Evolutionary conservation across 2,888 invertebrate genomes (phyloP).

Genomic region (Nebria salina): DNA sequence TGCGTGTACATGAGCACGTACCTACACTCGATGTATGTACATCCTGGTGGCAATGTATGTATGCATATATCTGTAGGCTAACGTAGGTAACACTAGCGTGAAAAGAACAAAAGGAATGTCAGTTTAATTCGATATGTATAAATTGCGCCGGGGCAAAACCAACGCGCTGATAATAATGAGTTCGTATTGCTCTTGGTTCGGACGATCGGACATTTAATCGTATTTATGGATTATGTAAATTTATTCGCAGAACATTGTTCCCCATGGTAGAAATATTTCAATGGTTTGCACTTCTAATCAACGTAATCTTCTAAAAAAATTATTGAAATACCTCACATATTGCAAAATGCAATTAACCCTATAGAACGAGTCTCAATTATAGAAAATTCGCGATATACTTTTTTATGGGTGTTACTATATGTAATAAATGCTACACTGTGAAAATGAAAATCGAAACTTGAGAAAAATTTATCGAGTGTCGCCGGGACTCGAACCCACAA

Average conservation of each 20-base stretch:
- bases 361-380: no score
- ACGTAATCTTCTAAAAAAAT: background rate
- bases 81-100: constrained; percentile 10
- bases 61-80: background rate
- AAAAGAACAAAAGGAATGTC: constrained; percentile 38
- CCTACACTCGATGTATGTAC: background rate
- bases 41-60: constrained; percentile 13
- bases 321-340: background rate
- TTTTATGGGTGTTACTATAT: no score
- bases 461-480: no score
- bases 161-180: constrained; percentile 31
- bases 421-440: no score
- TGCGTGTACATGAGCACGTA: background rate
- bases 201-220: constrained; percentile 32
- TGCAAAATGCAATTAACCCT: background rate
- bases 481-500: no score
- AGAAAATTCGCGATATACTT: no score
- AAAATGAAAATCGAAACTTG: no score
- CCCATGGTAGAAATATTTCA: background rate
- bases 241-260: background rate
- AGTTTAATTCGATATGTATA: constrained; percentile 38
- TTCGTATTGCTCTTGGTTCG: constrained; percentile 16
- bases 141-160: constrained; percentile 31
- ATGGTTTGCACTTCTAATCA: background rate
- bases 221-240: constrained; percentile 44